Evolutionary conservation across 2,113 vertebrate genomes (phyloP).

Genomic region (Scomber scombrus): DNA sequence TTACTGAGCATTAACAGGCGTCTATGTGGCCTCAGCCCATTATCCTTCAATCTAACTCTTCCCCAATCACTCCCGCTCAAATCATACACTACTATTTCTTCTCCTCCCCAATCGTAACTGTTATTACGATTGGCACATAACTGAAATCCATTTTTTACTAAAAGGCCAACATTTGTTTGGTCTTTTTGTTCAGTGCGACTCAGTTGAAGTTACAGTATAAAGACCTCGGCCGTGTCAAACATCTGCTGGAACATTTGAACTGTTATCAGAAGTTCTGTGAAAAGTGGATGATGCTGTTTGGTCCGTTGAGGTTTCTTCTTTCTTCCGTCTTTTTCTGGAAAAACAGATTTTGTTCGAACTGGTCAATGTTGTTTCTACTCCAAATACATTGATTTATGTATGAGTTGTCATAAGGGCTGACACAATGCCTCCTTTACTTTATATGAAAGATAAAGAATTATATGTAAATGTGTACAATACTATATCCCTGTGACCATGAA

Average conservation of each 20-base stretch:
- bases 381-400: background rate
- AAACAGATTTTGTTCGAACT: background rate
- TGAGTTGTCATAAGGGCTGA: background rate
- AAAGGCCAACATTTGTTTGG: constrained; percentile 3
- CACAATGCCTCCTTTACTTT: too few species aligned
- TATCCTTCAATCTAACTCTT: constrained; percentile 34
- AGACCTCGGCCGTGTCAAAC: too few species aligned
- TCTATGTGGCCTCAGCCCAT: constrained; percentile 17
- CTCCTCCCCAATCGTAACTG: constrained; percentile 9
- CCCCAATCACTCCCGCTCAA: constrained; percentile 12
- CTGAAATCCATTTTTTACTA: background rate
- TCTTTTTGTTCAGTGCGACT: background rate
- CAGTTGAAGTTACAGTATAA: background rate
- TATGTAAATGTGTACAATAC: too few species aligned
- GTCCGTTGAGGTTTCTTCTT: background rate
- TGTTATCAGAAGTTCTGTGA: background rate
- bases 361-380: background rate
- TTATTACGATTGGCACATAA: background rate
- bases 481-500: too few species aligned
- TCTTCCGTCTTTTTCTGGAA: background rate
- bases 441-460: too few species aligned
- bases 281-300: background rate
- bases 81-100: background rate
- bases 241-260: too few species aligned
- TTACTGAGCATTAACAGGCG: constrained; percentile 7